phyloP scores from a whole-genome alignment of 2,113 vertebrate species.

The Dasypus novemcinctus region DNA sequence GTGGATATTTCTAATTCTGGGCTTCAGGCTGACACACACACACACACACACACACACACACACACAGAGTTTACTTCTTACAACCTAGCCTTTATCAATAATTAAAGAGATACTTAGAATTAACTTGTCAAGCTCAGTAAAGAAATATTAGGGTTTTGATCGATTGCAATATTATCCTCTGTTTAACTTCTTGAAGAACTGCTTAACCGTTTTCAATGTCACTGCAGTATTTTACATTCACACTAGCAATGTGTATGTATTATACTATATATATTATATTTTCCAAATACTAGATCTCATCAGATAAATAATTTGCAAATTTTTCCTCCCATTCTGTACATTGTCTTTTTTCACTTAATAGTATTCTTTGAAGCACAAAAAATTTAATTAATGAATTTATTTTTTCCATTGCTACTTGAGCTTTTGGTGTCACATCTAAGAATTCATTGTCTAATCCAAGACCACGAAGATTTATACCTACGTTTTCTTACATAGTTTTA shows the following conservation, averaged over 20 bases:
- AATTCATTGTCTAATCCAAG: background rate
- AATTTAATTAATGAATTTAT: background rate
- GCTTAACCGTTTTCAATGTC: background rate
- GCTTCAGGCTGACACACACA: background rate
- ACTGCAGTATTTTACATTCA: background rate
- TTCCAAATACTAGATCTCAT: background rate
- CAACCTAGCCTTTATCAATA: background rate
- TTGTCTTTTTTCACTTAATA: background rate
- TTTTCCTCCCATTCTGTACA: background rate
- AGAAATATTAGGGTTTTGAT: slow-evolving; percentile 29
- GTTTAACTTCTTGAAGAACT: background rate
- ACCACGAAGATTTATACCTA: background rate
- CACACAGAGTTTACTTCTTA: background rate
- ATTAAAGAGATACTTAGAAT: background rate
- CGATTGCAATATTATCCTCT: background rate
- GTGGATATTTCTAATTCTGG: background rate
- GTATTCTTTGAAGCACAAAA: background rate
- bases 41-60: background rate
- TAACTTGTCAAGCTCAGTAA: background rate
- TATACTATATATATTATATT: no score
- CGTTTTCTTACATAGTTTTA: background rate
- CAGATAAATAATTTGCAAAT: background rate
- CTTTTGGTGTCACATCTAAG: background rate
- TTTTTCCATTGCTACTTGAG: background rate
- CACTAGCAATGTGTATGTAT: background rate